phyloP scores from a whole-genome alignment of 35 echinoderm and acorn worm genomes.

The Ophiothrix spiculata region DNA sequence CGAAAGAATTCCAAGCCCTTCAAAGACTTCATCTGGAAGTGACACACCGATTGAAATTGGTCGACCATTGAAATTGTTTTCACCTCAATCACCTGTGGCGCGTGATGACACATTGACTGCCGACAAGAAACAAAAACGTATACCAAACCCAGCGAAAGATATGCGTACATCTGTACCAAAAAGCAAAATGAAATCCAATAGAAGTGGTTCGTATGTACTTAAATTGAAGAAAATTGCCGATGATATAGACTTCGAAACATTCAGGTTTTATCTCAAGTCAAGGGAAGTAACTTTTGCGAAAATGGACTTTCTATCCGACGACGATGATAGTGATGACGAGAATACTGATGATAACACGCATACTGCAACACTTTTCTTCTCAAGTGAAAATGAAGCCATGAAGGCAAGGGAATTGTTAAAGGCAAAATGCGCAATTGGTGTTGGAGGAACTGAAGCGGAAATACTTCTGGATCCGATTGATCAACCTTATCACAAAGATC shows the following conservation, averaged over 20 bases:
- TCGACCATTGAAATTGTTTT: background rate
- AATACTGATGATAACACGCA: background rate
- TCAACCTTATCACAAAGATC: background rate
- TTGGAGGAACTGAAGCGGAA: background rate
- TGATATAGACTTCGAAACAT: background rate
- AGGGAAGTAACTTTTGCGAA: background rate
- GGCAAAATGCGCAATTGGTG: background rate
- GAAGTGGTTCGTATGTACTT: background rate
- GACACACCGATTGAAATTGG: too few species aligned
- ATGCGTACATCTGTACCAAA: background rate
- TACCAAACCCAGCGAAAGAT: background rate
- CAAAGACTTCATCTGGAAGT: too few species aligned
- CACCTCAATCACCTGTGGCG: background rate
- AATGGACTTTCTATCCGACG: background rate
- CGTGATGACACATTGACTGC: background rate
- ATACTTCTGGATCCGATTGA: background rate
- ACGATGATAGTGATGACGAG: background rate
- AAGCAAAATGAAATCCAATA: background rate
- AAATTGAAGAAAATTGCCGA: background rate
- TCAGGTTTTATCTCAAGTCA: background rate
- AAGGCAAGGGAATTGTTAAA: background rate
- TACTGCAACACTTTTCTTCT: background rate
- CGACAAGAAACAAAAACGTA: too few species aligned
- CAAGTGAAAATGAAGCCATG: background rate
- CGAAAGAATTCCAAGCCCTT: background rate